Base-by-base conservation (phyloP, 2,113 vertebrate genomes). In the Menidia beryllina region DNA sequence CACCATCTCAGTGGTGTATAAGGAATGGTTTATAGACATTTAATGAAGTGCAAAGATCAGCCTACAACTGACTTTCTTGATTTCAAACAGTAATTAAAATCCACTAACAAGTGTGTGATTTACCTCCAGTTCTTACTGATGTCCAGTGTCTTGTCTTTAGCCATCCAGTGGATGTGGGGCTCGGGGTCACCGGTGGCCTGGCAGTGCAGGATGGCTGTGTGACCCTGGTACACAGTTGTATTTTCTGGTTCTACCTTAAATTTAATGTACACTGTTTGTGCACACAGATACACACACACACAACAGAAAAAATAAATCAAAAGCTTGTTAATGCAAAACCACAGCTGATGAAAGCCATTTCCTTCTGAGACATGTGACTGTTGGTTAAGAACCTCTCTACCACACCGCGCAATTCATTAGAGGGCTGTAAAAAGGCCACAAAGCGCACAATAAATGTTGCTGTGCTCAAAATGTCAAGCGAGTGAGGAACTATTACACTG, bases 221-320 rank as follows among this genome's bases (percentile, higher is more conserved):
- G 95, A 4, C 98, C 98, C 83, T 96, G 96, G 88, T 99, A 99
- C 80, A 99, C 97, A 0, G 97, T 98, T 0, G 95, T 98, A 53
- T 94, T 94, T 85, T 98, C 96, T 0, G 98, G 98, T 51, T 95
- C 94, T 71, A 97, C 81, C 81, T 95, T 97, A 86, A 99, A 99
- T 69, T 88, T 94, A 83, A 98, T 93, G 17, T 94, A 96, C 53
- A 98, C 97, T 99, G 45, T 0, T 47, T 27, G 59, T 26, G 49
- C 43, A 63, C 27, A 79, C 7, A 26, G 6, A 62, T 26, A 43
- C 12, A 54, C 3, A 21, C 9, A n/a, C 14, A 54, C n/a, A n/a
- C n/a, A n/a, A n/a, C n/a, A n/a, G n/a, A 11, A 54, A 7, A 77
- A 52, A 55, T 11, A 39, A 53, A n/a, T 11, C 25, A 61, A 17